Evolutionary conservation across 1,140 invertebrate species (phyloP).

Genomic region (Caenorhabditis remanei): DNA sequence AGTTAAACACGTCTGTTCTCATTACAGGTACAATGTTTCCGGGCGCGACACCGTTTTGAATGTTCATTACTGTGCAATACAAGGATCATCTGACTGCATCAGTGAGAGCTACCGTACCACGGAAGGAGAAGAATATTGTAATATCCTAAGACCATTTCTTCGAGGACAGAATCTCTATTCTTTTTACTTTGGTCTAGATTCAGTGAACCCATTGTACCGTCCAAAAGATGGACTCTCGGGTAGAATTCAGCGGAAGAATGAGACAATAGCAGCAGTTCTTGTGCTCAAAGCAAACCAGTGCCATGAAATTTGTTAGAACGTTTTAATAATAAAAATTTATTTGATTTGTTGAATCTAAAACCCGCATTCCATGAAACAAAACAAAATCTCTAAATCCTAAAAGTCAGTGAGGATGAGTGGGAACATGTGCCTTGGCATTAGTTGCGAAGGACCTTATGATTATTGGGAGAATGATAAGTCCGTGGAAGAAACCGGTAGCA

Average conservation of each 20-base stretch:
- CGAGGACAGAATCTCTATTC: constrained; percentile 64
- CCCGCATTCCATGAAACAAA: constrained; percentile 34
- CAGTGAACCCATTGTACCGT: constrained; percentile 14
- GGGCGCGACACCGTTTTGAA: constrained; percentile 61
- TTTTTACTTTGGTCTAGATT: constrained; percentile 59
- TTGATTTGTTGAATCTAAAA: constrained; percentile 2
- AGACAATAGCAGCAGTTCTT: constrained; percentile 56
- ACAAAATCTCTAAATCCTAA: not conserved
- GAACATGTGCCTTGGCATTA: constrained; percentile 60
- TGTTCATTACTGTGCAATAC: constrained; percentile 63
- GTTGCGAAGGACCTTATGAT: constrained; percentile 75
- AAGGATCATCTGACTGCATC: constrained; percentile 45
- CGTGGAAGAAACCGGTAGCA: constrained; percentile 76
- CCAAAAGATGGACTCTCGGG: constrained; percentile 18
- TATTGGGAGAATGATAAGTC: constrained; percentile 75
- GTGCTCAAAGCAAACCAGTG: constrained; percentile 61
- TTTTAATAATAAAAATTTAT: constrained; percentile 6
- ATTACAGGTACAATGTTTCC: constrained; percentile 63
- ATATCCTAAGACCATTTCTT: constrained; percentile 59
- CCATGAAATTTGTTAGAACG: constrained; percentile 59
- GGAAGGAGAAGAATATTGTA: constrained; percentile 62
- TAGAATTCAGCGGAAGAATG: constrained; percentile 51
- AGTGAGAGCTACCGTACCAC: constrained; percentile 60
- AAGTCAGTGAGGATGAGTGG: constrained; percentile 18
- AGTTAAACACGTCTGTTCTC: constrained; percentile 2